These are phyloP conservation scores for Gymnosoma rotundatum DNA, from an alignment of 2,888 invertebrate genomes.

Conservation along the genomic window DNA sequence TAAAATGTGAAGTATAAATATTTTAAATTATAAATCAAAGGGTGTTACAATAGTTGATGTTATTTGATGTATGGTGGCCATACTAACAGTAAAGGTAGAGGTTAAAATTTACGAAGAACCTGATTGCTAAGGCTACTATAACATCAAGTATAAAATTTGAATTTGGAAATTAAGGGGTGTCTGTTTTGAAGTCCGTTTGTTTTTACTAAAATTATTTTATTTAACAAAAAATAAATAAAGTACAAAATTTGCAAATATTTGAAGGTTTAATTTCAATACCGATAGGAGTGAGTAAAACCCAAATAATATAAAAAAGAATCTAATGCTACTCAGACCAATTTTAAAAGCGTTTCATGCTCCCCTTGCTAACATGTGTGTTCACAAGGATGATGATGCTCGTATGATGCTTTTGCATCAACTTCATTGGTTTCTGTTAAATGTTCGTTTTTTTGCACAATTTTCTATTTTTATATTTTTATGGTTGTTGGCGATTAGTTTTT, in stretches of 20 bases:
- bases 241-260: not conserved
- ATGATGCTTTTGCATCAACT: slow-evolving; percentile 48
- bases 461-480: slow-evolving; percentile 64
- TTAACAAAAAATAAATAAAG: too few relatives aligned
- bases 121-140: too few relatives aligned
- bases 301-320: slow-evolving; percentile 19
- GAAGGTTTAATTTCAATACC: not conserved
- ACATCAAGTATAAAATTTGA: too few relatives aligned
- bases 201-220: too few relatives aligned
- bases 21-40: too few relatives aligned
- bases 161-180: too few relatives aligned
- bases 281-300: slow-evolving; percentile 2
- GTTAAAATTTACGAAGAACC: too few relatives aligned
- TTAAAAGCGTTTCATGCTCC: slow-evolving; percentile 5
- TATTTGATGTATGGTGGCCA: too few relatives aligned
- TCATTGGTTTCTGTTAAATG: slow-evolving; percentile 62
- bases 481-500: slow-evolving; percentile 64
- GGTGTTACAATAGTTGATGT: too few relatives aligned
- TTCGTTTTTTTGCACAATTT: slow-evolving; percentile 29
- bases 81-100: too few relatives aligned
- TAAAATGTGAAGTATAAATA: too few relatives aligned
- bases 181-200: too few relatives aligned
- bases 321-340: slow-evolving; percentile 17
- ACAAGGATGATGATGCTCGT: not conserved
- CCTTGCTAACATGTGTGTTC: slow-evolving; percentile 6